A percentile compares a stretch with the other conserved stretches of the same genome.
These are phyloP conservation scores for Saturnia pavonia DNA, from an alignment of 2,888 invertebrate species.

Conservation along the genomic window DNA sequence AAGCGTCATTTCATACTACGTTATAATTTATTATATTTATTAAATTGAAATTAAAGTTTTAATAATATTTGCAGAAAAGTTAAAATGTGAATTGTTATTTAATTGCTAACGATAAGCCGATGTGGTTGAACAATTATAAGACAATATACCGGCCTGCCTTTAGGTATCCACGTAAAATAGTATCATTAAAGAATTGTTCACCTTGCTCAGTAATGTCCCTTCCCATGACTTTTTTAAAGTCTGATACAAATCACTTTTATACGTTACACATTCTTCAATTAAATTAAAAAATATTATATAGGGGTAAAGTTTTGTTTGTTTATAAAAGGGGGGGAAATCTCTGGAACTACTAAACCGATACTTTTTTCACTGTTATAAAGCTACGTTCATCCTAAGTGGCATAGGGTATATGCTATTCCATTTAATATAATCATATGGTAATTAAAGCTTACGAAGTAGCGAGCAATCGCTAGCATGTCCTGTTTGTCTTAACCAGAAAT, in stretches of 20 bases:
- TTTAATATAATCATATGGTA: no score
- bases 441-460: no score
- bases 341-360: no score
- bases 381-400: no score
- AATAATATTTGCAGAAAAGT: conserved; percentile 17
- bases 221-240: conserved; percentile 16
- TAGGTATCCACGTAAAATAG: conserved; percentile 22
- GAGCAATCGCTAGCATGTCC: no score
- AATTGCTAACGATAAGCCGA: conserved; percentile 30
- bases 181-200: conserved; percentile 33
- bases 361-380: no score
- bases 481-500: no score
- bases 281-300: no score
- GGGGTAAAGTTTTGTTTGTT: no score
- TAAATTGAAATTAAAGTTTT: not conserved
- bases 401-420: no score
- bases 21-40: not conserved
- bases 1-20: not conserved
- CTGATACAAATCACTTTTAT: not conserved
- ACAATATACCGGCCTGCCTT: conserved; percentile 26
- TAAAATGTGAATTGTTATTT: conserved; percentile 35
- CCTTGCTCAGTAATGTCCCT: conserved; percentile 19
- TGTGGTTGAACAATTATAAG: conserved; percentile 28
- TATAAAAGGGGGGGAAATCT: no score
- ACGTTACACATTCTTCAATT: not conserved